Base-by-base conservation (phyloP, 1,140 invertebrate species). In the Drosophila ironensis region DNA sequence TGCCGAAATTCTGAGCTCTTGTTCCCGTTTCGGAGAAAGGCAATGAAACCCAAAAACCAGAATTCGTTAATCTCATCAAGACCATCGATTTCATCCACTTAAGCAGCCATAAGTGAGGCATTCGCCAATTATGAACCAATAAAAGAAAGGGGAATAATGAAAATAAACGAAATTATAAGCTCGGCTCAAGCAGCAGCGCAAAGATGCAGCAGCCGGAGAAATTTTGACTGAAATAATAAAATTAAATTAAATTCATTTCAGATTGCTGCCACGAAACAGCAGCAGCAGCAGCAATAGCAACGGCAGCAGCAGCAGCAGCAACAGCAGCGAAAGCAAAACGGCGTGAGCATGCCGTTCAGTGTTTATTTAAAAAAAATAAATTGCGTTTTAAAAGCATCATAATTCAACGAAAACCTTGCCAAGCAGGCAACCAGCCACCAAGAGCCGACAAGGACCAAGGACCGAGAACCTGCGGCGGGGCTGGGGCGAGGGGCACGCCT, bases 361-460 rank as follows among this genome's bases (percentile, higher is more conserved):
- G 78, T 81, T 81, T 81, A 81, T 81, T 81, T 81, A 72, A 84
- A 82, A 82, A n/a, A 84, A 73, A 82, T 82, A 84, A 82, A 82
- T 82, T 82, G 78, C 80, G 68, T 78, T 82, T 82, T 82, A 82
- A 82, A 82, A 82, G 78, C 78, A 82, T 82, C 78, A 82, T 82
- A 84, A 84, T 86, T 84, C 78, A 84, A 84, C 54, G 80, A 86
- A 84, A 84, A 86, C 78, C 86, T 66, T 61, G 60, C 72, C 72
- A 84, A 41, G 41, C 71, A 61, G 52, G 28, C 41, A 28, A 30
- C 8, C 22, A 38, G 40, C 7, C n/a, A 33, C 4, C 20, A 22
- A 53, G 38, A 25, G 38, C 19, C 38, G 30, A 27, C 35, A 44
- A 61, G 37, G 17, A 67, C 27, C 27, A 20, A 30, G 12, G 27